Conservation (phyloP, 2,113 vertebrate species). For the Tringa solitaria region DNA sequence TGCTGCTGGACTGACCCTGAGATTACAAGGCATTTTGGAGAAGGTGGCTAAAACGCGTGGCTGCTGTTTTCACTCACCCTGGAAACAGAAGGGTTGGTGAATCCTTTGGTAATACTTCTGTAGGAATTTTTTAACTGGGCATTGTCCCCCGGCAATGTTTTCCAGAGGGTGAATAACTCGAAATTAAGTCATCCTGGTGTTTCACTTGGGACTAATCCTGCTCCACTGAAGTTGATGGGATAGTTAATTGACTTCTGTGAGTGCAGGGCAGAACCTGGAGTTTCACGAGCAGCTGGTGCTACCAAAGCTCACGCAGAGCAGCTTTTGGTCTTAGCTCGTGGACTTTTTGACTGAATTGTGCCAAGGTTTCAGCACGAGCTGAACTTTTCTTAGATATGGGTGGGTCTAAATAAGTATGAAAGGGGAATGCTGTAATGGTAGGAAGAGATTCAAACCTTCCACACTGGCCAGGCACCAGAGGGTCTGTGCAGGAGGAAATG, state of each 20-base stretch:
- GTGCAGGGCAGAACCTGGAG: background rate
- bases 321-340: background rate
- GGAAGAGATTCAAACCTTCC: background rate
- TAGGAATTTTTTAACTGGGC: background rate
- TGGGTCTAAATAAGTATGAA: background rate
- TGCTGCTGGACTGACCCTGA: background rate
- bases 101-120: background rate
- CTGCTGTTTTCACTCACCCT: background rate
- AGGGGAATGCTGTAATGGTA: fast-evolving
- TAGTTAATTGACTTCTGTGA: background rate
- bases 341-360: background rate
- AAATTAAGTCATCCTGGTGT: background rate
- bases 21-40: background rate
- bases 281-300: background rate
- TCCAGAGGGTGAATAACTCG: background rate
- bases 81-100: background rate
- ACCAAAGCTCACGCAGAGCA: background rate
- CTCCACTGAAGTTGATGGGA: background rate
- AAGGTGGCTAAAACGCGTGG: background rate
- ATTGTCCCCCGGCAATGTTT: background rate
- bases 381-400: background rate
- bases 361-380: background rate
- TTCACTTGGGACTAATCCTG: background rate
- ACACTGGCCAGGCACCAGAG: background rate
- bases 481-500: background rate